Evolutionary conservation across 1,140 invertebrate species (phyloP).

Genomic region (Aphis craccivora): DNA sequence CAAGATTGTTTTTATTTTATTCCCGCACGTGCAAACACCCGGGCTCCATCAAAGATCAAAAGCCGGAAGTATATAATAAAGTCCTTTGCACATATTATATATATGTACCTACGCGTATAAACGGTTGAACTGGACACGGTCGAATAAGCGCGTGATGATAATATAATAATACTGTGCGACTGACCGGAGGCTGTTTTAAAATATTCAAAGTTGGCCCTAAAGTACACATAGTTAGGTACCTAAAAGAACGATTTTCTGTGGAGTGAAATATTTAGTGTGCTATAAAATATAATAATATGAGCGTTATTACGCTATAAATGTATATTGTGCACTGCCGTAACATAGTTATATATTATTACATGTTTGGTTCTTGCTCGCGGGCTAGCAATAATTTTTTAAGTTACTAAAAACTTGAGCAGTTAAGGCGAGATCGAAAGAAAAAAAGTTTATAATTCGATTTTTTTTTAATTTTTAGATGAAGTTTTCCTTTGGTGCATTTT

Average conservation of each 20-base stretch:
- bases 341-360: neutral
- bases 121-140: neutral
- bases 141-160: neutral
- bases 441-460: conserved; percentile 41
- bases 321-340: neutral
- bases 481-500: neutral
- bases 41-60: neutral
- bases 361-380: neutral
- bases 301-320: neutral
- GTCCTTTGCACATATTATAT: neutral
- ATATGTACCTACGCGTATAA: neutral
- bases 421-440: neutral
- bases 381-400: neutral
- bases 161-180: neutral
- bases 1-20: neutral
- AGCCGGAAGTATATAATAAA: neutral
- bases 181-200: neutral
- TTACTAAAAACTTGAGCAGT: neutral
- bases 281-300: conserved; percentile 1
- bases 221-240: neutral
- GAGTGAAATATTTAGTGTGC: neutral
- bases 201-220: neutral
- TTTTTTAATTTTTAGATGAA: neutral
- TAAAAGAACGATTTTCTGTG: neutral
- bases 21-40: neutral